Conservation (phyloP, 2,888 invertebrate genomes). For the Drosophila merina region DNA sequence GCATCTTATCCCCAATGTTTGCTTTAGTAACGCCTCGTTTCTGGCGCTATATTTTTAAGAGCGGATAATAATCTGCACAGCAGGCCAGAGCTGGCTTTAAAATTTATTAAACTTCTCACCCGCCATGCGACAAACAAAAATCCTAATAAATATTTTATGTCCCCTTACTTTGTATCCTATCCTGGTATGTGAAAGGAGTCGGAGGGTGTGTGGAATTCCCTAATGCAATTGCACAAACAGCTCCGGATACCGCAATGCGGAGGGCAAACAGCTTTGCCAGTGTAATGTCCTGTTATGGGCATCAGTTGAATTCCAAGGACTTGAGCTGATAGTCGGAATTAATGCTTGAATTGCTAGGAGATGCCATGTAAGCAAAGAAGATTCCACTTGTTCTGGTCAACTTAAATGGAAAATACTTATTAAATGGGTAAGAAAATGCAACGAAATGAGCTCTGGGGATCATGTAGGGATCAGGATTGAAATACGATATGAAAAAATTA, state of each 20-base stretch:
- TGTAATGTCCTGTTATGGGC: conserved; percentile 36
- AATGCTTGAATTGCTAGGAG: not conserved
- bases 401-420: not conserved
- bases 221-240: conserved; percentile 49
- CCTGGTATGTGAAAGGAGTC: not conserved
- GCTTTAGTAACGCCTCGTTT: not conserved
- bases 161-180: not conserved
- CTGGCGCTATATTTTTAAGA: conserved; percentile 13
- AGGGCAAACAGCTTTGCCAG: conserved; percentile 41
- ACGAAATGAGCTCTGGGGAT: too few relatives aligned
- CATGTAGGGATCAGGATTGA: too few relatives aligned
- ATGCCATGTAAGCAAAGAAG: not conserved
- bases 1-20: conserved; percentile 1
- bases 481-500: too few relatives aligned
- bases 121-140: conserved; percentile 39
- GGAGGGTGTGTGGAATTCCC: conserved; percentile 12
- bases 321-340: not conserved
- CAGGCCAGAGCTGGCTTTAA: conserved; percentile 29
- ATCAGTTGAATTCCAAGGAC: conserved; percentile 11
- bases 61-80: conserved; percentile 23
- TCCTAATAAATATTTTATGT: conserved; percentile 38
- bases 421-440: too few relatives aligned
- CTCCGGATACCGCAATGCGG: conserved; percentile 38
- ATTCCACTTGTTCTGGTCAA: not conserved
- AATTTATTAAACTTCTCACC: conserved; percentile 37